Evolutionary conservation across 1,140 invertebrate genomes (phyloP).

Genomic region (Mya arenaria): DNA sequence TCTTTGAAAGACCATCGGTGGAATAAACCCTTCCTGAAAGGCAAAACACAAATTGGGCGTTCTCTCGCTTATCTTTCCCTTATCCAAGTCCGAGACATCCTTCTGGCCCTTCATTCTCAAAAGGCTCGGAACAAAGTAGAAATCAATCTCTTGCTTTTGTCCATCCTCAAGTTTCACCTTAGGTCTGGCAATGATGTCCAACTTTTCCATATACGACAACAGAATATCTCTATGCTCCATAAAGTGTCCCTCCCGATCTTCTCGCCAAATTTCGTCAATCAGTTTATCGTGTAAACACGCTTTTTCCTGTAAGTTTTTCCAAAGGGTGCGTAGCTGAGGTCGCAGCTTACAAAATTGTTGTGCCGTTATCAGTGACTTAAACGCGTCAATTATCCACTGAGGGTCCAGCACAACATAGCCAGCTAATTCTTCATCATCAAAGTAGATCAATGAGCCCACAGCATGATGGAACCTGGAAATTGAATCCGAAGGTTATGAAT

Average conservation of each 20-base stretch:
- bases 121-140: conserved; percentile 51
- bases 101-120: conserved; percentile 23
- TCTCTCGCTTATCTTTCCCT: neutral
- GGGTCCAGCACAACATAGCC: conserved; percentile 32
- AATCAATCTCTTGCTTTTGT: neutral
- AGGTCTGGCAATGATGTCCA: conserved; percentile 51
- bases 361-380: conserved; percentile 38
- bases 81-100: neutral
- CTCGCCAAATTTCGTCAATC: conserved; percentile 28
- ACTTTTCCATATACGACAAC: conserved; percentile 45
- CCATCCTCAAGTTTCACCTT: conserved; percentile 39
- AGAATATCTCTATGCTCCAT: conserved; percentile 15
- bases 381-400: conserved; percentile 54
- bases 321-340: neutral
- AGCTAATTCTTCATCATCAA: conserved; percentile 40
- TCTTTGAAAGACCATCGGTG: conserved; percentile 48
- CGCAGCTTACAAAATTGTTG: conserved; percentile 35
- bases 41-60: conserved; percentile 43
- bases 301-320: conserved; percentile 40
- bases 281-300: conserved; percentile 42
- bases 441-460: conserved; percentile 39
- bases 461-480: conserved; percentile 47
- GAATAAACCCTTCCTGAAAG: conserved; percentile 44
- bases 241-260: conserved; percentile 1
- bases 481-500: no score